Conservation (phyloP, 1,140 invertebrate species). For the Pseudomyrmex dendroicus region DNA sequence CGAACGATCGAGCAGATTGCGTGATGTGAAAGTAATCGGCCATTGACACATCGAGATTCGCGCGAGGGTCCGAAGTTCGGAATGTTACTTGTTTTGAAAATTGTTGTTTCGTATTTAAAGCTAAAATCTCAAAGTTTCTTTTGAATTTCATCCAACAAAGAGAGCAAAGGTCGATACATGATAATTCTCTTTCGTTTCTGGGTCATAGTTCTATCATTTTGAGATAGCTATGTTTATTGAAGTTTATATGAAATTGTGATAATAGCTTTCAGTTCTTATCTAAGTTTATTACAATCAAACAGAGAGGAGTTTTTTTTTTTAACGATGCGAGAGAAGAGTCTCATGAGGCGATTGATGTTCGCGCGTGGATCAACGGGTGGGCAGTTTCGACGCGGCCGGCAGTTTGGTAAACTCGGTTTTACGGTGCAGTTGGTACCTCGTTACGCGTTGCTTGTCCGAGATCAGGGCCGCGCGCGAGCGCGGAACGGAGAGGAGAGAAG, state of each 20-base stretch:
- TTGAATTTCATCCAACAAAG: neutral
- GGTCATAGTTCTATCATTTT: neutral
- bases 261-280: no score
- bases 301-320: neutral
- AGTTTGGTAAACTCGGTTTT: conserved; percentile 67
- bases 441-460: conserved; percentile 72
- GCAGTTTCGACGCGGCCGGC: neutral
- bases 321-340: neutral
- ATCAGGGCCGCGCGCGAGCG: conserved; percentile 60
- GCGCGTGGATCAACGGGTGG: conserved; percentile 5
- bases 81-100: no score
- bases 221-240: neutral
- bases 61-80: no score
- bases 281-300: neutral
- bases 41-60: no score
- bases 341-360: neutral
- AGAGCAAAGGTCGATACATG: neutral
- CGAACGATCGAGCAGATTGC: conserved; percentile 34
- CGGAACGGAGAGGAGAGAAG: conserved; percentile 11
- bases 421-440: conserved; percentile 71
- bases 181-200: conserved; percentile 19
- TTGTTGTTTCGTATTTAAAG: conserved; percentile 2
- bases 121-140: neutral
- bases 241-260: no score
- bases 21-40: conserved; percentile 40